These are phyloP conservation scores for Acleris cristana DNA, from an alignment of 2,888 invertebrate species.

Conservation along the genomic window DNA sequence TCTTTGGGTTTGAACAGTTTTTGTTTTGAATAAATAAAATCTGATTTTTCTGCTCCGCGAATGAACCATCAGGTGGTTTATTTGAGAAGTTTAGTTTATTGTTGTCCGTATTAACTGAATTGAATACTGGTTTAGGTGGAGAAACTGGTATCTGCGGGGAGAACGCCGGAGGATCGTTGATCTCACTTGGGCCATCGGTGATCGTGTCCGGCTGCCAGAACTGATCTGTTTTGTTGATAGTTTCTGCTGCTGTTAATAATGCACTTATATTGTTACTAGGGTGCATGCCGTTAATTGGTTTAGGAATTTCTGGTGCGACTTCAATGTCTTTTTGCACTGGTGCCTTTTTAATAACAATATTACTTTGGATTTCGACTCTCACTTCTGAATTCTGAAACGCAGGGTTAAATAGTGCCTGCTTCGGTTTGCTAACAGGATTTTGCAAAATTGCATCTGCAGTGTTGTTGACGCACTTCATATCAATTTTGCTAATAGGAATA, in stretches of 20 bases:
- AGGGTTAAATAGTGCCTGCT: conserved; percentile 50
- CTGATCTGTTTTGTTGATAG: conserved; percentile 65
- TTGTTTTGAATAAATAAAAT: conserved; percentile 73
- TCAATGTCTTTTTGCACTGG: conserved; percentile 53
- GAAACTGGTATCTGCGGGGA: conserved; percentile 42
- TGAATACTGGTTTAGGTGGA: conserved; percentile 54
- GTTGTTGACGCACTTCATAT: conserved; percentile 71
- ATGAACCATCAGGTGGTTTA: conserved; percentile 60
- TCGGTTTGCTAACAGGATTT: conserved; percentile 47
- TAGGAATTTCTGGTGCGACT: conserved; percentile 40
- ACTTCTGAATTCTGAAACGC: conserved; percentile 51
- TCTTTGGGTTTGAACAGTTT: conserved; percentile 64
- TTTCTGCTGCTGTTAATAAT: conserved; percentile 69
- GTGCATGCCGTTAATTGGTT: conserved; percentile 18
- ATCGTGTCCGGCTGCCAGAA: conserved; percentile 63
- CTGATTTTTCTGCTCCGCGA: conserved; percentile 70
- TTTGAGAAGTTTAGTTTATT: conserved; percentile 57
- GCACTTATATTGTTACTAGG: conserved; percentile 60
- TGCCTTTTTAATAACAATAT: conserved; percentile 71
- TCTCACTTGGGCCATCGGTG: conserved; percentile 51
- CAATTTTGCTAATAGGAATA: conserved; percentile 78
- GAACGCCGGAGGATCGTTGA: conserved; percentile 48
- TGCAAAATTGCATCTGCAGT: conserved; percentile 56
- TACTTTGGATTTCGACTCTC: conserved; percentile 75
- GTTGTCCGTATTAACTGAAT: conserved; percentile 60